phyloP scores from a whole-genome alignment of 1,140 invertebrate genomes.

The Aphidius gifuensis region DNA sequence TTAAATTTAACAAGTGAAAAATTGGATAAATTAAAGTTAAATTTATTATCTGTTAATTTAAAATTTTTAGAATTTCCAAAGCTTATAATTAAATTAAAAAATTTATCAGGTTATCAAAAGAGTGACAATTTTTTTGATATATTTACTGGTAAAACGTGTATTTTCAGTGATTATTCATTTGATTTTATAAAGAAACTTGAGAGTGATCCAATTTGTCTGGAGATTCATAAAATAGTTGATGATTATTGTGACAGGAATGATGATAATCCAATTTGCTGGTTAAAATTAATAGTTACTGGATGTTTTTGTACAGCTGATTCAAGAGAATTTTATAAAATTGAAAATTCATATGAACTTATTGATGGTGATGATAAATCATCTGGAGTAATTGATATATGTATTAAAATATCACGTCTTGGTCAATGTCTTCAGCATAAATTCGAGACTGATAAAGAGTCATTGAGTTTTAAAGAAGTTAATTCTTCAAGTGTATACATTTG shows the following conservation, averaged over 20 bases:
- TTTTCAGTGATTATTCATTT: constrained; percentile 25
- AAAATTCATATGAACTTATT: constrained; percentile 23
- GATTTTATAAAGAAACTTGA: constrained; percentile 24
- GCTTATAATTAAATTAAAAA: constrained; percentile 28
- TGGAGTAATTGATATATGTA: constrained; percentile 24
- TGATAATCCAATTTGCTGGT: constrained; percentile 19
- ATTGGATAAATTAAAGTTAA: constrained; percentile 9
- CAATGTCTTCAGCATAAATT: constrained; percentile 34
- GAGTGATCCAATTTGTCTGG: constrained; percentile 19
- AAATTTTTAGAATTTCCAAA: constrained; percentile 28
- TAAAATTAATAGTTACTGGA: constrained; percentile 17
- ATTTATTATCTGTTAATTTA: constrained; percentile 22
- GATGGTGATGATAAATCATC: constrained; percentile 19
- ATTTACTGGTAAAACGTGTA: constrained; percentile 26
- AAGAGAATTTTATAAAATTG: constrained; percentile 21
- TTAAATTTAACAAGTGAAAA: constrained; percentile 19
- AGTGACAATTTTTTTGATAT: constrained; percentile 22
- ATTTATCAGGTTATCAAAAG: constrained; percentile 17
- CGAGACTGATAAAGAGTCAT: constrained; percentile 30
- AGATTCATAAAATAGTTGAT: constrained; percentile 6
- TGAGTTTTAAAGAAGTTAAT: constrained; percentile 36
- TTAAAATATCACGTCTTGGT: constrained; percentile 27
- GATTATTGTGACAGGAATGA: not conserved
- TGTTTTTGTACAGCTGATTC: constrained; percentile 24
- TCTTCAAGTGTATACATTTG: constrained; percentile 37